Evolutionary conservation across 2,797 vertebrate genomes (phyloP), one percentile per base, ranked within the genome.

Genomic region (Serranus cabrilla): DNA sequence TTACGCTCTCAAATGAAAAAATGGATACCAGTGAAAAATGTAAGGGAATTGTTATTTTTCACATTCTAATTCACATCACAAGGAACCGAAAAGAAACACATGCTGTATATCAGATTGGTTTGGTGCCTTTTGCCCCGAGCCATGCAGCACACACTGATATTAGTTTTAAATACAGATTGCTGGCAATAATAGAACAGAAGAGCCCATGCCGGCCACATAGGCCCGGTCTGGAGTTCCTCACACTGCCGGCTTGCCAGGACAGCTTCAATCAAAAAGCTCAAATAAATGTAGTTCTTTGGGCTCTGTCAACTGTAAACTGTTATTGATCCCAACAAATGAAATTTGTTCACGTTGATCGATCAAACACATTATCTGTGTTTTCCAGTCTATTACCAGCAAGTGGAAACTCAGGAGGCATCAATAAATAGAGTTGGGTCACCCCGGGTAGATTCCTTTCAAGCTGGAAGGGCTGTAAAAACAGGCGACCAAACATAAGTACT

Each of bases 301-400:
- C 95, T 97, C 96, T 96, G 96, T 98, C 97, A 95, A 96, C 96
- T 96, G 96, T 98, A 98, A 99, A 99, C 97, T 96, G 95, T 97
- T 99, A 99, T 99, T 98, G 98, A 99, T 98, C 96, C 94, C 94
- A 90, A 85, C 96, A 98, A 98, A 99, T 99, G 95, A 98, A 98
- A 98, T 99, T 97, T 98, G 97, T 98, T 98, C 96, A 93, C 94
- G 96, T 97, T 98, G 97, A 98, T 99, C 97, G 96, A 99, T 99
- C 97, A 97, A 97, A 98, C 94, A 95, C 97, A 99, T 99, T 98
- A 98, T 98, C 97, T 96, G 96, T 96, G 90, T 94, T 95, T 93
- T 96, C 95, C 95, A 97, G 96, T 98, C 97, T 97, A 97, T 99
- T 98, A 98, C 96, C 94, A 93, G 95, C 96, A 95, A 97, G 95